Conservation (phyloP, 1,140 invertebrate species). For the Halictus rubicundus region DNA sequence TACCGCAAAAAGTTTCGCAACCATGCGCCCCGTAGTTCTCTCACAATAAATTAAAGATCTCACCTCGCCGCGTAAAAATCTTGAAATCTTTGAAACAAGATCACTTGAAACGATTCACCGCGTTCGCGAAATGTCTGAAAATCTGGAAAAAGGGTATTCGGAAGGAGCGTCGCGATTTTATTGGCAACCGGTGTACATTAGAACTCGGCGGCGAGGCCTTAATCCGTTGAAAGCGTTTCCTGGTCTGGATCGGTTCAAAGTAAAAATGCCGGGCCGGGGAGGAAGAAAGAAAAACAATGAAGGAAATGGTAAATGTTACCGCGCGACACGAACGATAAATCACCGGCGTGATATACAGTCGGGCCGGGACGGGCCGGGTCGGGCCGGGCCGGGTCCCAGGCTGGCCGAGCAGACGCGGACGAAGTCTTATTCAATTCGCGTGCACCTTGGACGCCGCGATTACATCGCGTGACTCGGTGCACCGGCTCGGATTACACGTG, state of each 20-base stretch:
- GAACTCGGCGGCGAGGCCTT: background rate
- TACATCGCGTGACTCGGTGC: conserved; percentile 60
- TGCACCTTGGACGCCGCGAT: conserved; percentile 40
- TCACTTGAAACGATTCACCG: too few relatives aligned
- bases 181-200: background rate
- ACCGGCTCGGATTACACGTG: conserved; percentile 59
- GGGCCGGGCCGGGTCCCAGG: background rate
- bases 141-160: too few relatives aligned
- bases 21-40: too few relatives aligned
- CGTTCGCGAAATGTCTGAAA: too few relatives aligned
- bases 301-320: background rate
- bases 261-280: background rate
- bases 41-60: too few relatives aligned
- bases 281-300: background rate
- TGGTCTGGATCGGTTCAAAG: background rate
- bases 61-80: too few relatives aligned
- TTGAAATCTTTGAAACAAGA: too few relatives aligned
- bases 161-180: too few relatives aligned
- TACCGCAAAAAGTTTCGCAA: too few relatives aligned
- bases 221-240: conserved; percentile 1
- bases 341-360: conserved; percentile 29
- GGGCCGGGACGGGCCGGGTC: conserved; percentile 12
- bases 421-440: conserved; percentile 47
- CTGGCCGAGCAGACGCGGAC: background rate
- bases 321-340: conserved; percentile 19